Conservation (phyloP, 2,113 vertebrate species). For the Catharus fuscescens region DNA sequence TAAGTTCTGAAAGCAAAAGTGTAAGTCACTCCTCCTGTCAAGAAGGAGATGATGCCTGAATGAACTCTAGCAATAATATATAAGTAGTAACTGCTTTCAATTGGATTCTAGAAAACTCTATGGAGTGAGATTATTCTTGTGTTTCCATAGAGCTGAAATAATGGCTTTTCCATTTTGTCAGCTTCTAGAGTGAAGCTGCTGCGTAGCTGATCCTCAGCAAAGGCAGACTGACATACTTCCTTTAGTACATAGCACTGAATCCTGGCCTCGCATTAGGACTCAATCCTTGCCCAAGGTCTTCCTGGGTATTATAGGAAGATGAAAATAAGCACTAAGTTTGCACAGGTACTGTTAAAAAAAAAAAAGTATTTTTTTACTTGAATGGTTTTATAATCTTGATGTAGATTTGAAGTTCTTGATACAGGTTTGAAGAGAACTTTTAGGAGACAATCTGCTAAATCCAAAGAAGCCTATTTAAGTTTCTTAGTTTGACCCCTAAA, state of each 20-base stretch:
- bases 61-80: not conserved
- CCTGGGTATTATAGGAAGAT: not conserved
- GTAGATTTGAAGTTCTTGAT: not conserved
- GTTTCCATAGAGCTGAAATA: not conserved
- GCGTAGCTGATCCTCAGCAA: not conserved
- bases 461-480: not conserved
- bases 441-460: not conserved
- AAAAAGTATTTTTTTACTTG: not conserved
- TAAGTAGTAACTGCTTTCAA: not conserved
- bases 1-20: not conserved
- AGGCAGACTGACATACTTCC: not conserved
- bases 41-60: not conserved
- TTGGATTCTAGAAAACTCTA: not conserved
- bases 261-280: not conserved
- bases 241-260: not conserved
- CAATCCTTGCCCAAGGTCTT: not conserved
- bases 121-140: not conserved
- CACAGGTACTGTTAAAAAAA: not conserved
- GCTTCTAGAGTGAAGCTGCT: not conserved
- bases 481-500: not conserved
- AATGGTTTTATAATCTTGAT: not conserved
- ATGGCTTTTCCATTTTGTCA: not conserved
- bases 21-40: not conserved
- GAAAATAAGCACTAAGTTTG: constrained; percentile 2
- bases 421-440: not conserved